Percentiles rank a stretch among this genome's conserved stretches.
Conservation (phyloP, 2,888 invertebrate species). For the Zelleria hepariella region DNA sequence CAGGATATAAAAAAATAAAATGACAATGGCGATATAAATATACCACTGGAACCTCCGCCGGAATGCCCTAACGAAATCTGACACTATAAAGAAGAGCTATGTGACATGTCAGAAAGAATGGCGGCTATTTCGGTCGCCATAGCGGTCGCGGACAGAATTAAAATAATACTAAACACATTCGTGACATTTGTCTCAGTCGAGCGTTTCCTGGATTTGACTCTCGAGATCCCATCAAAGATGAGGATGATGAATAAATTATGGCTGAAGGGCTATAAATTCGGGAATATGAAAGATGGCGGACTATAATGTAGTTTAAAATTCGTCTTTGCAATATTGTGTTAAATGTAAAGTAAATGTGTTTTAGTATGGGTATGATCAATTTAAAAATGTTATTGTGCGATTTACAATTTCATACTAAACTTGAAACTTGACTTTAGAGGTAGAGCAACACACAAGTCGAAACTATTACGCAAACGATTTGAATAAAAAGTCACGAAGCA, state of each 20-base stretch:
- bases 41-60: neutral
- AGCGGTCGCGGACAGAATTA: slow-evolving; percentile 13
- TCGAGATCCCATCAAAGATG: neutral
- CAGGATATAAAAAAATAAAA: neutral
- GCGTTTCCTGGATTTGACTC: neutral
- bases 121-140: slow-evolving; percentile 7
- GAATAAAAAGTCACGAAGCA: neutral
- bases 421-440: no score
- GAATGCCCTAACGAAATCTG: slow-evolving; percentile 6
- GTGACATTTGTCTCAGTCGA: slow-evolving; percentile 8
- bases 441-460: no score
- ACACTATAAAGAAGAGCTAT: slow-evolving; percentile 7
- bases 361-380: no score
- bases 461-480: neutral
- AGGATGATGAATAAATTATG: neutral
- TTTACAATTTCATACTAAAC: no score
- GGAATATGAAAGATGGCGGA: neutral
- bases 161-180: slow-evolving; percentile 9
- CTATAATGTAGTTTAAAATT: neutral
- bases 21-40: neutral
- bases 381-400: no score
- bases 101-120: slow-evolving; percentile 12
- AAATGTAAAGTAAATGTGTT: no score
- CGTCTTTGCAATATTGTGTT: no score
- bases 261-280: neutral